Conservation (phyloP, 1,140 invertebrate species). For the Caenorhabditis remanei region DNA sequence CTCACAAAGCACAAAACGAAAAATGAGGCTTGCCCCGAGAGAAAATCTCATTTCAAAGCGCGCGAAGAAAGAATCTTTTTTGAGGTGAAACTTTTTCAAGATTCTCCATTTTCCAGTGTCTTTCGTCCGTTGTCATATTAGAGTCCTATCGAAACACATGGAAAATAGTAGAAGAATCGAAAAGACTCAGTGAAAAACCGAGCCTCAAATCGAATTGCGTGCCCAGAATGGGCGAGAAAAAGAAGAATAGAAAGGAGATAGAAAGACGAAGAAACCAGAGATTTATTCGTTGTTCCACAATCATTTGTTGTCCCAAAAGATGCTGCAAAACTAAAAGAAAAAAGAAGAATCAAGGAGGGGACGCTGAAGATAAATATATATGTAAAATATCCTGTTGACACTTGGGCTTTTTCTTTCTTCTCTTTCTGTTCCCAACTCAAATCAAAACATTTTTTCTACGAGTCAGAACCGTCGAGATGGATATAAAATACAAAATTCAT, state of each 20-base stretch:
- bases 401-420: too few relatives aligned
- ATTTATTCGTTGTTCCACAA: constrained; percentile 52
- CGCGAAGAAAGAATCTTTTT: background rate
- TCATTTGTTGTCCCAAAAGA: constrained; percentile 21
- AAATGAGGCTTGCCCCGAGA: constrained; percentile 35
- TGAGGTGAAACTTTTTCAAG: constrained; percentile 41
- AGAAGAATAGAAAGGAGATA: background rate
- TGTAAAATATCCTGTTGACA: constrained; percentile 26
- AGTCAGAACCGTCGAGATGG: background rate
- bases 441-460: background rate
- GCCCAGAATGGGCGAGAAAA: constrained; percentile 5
- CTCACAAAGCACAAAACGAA: background rate
- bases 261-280: background rate
- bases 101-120: constrained; percentile 14
- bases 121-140: constrained; percentile 36
- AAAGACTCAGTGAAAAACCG: background rate
- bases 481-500: too few relatives aligned
- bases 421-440: background rate
- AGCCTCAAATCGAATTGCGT: constrained; percentile 27
- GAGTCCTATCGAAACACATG: background rate
- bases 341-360: background rate
- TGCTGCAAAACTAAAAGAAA: background rate
- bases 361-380: constrained; percentile 20
- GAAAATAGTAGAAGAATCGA: background rate
- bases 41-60: constrained; percentile 46